A percentile compares a stretch with the other conserved stretches of the same genome.
Conservation (phyloP, 2,888 invertebrate genomes). For the Uropetala carovei region DNA sequence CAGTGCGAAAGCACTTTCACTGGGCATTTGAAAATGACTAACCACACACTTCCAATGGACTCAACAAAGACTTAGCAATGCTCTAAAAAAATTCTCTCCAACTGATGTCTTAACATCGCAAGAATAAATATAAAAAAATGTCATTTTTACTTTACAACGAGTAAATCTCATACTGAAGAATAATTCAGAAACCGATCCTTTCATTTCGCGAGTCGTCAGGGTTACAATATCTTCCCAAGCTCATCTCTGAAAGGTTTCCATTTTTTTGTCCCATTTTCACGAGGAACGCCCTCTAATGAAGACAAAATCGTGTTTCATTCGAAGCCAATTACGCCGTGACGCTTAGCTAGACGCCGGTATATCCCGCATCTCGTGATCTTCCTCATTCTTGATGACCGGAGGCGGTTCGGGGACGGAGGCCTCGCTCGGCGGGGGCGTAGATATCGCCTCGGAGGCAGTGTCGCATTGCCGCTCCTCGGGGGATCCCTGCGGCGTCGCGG, state of each 20-base stretch:
- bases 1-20: neutral
- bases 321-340: neutral
- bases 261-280: neutral
- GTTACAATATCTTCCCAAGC: neutral
- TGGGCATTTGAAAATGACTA: neutral
- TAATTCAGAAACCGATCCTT: neutral
- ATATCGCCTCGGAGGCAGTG: neutral
- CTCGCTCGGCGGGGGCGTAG: conserved; percentile 29
- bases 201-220: neutral
- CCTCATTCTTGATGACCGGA: neutral
- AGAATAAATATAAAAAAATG: conserved; percentile 27
- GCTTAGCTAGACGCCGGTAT: conserved; percentile 31
- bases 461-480: conserved; percentile 8
- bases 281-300: neutral
- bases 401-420: neutral
- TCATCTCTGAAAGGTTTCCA: neutral
- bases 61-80: too few species aligned
- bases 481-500: neutral
- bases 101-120: conserved; percentile 34
- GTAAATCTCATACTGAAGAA: neutral
- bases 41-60: too few species aligned
- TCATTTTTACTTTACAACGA: neutral
- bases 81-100: neutral
- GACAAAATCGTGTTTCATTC: neutral
- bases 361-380: neutral